These are phyloP conservation scores for Astatoreochromis straeleni DNA, from an alignment of 2,113 vertebrate genomes.

Conservation along the genomic window DNA sequence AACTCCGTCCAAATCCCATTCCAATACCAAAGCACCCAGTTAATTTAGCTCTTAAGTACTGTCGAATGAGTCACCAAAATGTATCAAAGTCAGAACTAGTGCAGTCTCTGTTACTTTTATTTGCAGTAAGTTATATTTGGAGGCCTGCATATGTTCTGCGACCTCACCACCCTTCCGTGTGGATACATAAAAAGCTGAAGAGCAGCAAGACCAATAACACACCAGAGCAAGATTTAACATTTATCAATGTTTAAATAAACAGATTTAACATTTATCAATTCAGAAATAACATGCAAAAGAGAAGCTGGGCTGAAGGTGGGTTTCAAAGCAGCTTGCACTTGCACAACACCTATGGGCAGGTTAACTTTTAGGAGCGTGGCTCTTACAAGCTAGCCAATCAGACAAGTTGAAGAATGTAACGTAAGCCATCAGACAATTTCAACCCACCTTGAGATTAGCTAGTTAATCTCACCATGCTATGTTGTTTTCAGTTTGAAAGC, in stretches of 20 bases:
- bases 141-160: background rate
- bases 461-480: background rate
- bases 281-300: background rate
- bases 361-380: background rate
- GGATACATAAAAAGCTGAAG: background rate
- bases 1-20: background rate
- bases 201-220: background rate
- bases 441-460: background rate
- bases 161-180: background rate
- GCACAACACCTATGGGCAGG: background rate
- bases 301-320: background rate
- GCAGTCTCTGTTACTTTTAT: background rate
- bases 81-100: background rate
- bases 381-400: background rate
- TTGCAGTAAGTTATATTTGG: background rate
- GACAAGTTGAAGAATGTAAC: background rate
- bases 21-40: background rate
- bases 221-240: background rate
- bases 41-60: background rate
- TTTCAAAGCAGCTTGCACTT: background rate
- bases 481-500: background rate
- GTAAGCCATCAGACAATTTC: background rate
- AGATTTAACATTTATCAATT: background rate
- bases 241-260: background rate
- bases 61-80: background rate